phyloP scores from a whole-genome alignment of 2,797 vertebrate species.

The Typhlichthys subterraneus region DNA sequence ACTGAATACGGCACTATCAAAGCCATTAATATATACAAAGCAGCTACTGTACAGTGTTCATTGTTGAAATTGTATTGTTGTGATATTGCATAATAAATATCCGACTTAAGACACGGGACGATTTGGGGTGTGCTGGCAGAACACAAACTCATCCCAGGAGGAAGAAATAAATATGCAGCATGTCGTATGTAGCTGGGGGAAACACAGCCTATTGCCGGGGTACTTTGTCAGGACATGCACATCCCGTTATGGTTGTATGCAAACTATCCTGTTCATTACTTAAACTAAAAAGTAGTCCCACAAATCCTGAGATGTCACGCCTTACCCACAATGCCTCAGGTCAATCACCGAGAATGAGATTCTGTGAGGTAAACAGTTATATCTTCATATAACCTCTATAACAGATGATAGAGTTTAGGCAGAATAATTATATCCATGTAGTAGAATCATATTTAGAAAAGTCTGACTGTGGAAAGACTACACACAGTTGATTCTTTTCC shows the following conservation, averaged over 20 bases:
- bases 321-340: slow-evolving; percentile 15
- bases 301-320: slow-evolving; percentile 51
- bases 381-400: slow-evolving; percentile 3
- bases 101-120: slow-evolving; percentile 44
- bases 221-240: slow-evolving; percentile 11
- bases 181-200: slow-evolving; percentile 2
- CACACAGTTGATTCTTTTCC: slow-evolving; percentile 9
- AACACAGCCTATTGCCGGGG: neutral
- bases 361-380: slow-evolving; percentile 11
- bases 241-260: slow-evolving; percentile 11
- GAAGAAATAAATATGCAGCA: slow-evolving; percentile 42
- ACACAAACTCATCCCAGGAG: slow-evolving; percentile 16
- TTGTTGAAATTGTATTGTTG: slow-evolving; percentile 24
- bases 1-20: too few relatives aligned
- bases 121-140: slow-evolving; percentile 31
- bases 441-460: slow-evolving; percentile 7
- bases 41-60: slow-evolving; percentile 48
- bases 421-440: slow-evolving; percentile 13
- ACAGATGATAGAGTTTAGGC: slow-evolving; percentile 3
- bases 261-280: slow-evolving; percentile 18
- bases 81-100: slow-evolving; percentile 71
- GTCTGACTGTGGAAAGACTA: slow-evolving; percentile 10
- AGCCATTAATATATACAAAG: slow-evolving; percentile 36
- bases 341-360: slow-evolving; percentile 5
- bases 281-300: slow-evolving; percentile 29